Conservation (phyloP, 2,113 vertebrate species). For the Pteropus alecto region DNA sequence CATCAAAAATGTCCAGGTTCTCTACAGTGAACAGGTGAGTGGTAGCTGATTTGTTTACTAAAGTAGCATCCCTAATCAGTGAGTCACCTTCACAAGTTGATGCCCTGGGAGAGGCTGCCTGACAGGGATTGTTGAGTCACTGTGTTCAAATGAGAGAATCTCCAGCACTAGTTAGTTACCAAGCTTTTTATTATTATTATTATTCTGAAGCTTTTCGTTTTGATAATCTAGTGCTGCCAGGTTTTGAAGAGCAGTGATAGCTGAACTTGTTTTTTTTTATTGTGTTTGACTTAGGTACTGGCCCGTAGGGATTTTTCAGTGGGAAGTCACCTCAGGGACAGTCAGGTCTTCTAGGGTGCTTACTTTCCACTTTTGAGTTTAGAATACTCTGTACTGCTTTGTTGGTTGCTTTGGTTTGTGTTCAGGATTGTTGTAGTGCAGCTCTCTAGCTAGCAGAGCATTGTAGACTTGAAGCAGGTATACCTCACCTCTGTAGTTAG, state of each 20-base stretch:
- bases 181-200: not conserved
- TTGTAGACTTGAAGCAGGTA: not conserved
- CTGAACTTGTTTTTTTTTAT: conserved; percentile 29
- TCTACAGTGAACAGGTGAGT: conserved; percentile 98
- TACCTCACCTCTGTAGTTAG: not conserved
- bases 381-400: not conserved
- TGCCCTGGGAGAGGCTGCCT: not conserved
- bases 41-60: not conserved
- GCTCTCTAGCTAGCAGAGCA: conserved; percentile 20
- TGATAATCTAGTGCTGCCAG: conserved; percentile 24
- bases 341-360: not conserved
- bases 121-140: not conserved
- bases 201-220: conserved; percentile 13
- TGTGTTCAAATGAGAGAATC: not conserved
- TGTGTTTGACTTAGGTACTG: not conserved
- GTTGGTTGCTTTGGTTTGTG: not conserved
- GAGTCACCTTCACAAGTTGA: not conserved
- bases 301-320: not conserved
- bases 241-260: conserved; percentile 35
- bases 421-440: not conserved
- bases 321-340: not conserved
- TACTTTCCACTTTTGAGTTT: not conserved
- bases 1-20: conserved; percentile 99
- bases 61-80: not conserved
- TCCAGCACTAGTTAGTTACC: not conserved